Percentiles rank a stretch among this genome's conserved stretches.
These are phyloP conservation scores for Formica aserva DNA, from an alignment of 2,888 invertebrate species.

Conservation along the genomic window DNA sequence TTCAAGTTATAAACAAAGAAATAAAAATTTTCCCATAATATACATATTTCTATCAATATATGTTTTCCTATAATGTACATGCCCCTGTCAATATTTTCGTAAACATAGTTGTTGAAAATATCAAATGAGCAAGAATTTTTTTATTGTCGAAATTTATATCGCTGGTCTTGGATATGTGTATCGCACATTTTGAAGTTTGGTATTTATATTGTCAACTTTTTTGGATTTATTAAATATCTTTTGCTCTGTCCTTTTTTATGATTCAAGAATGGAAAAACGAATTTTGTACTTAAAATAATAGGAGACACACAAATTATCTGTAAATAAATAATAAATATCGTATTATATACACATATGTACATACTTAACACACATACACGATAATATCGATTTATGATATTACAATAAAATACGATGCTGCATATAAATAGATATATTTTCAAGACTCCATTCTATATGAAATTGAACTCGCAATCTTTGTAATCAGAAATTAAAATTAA, in stretches of 20 bases:
- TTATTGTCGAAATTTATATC: not conserved
- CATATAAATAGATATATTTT: not conserved
- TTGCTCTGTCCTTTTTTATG: not conserved
- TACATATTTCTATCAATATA: not conserved
- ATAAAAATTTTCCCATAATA: not conserved
- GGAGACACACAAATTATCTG: not conserved
- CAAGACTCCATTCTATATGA: not conserved
- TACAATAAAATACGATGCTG: not conserved
- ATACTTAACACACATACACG: not conserved
- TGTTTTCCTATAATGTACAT: not conserved
- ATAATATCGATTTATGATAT: not conserved
- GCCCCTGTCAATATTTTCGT: not conserved
- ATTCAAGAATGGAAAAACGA: not conserved
- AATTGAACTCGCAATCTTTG: not conserved
- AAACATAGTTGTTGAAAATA: not conserved
- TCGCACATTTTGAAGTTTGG: not conserved
- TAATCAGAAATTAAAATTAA: not conserved
- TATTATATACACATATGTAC: not conserved
- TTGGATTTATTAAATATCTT: not conserved
- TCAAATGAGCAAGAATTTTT: not conserved
- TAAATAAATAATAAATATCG: not conserved
- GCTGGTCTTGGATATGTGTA: not conserved
- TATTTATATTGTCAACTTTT: not conserved
- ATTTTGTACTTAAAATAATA: not conserved
- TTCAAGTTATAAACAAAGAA: conserved; percentile 23